phyloP scores from a whole-genome alignment of 2,113 vertebrate genomes.

The Fulmarus glacialis region DNA sequence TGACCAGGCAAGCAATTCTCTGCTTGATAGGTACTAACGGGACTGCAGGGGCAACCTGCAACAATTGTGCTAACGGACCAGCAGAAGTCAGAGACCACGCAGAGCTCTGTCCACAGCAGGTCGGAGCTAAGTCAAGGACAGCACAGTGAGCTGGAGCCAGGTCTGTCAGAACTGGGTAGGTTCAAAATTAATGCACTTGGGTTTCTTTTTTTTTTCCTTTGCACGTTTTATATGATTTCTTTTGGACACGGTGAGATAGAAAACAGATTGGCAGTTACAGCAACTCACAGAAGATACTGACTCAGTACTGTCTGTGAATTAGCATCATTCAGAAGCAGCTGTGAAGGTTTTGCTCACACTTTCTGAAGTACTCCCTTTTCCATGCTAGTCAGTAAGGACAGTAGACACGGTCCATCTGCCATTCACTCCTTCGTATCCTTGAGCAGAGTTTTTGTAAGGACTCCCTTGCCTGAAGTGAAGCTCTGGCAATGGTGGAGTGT shows the following conservation, averaged over 20 bases:
- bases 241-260: background rate
- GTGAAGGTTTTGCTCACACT: background rate
- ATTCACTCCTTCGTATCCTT: background rate
- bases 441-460: background rate
- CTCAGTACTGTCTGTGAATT: background rate
- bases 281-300: background rate
- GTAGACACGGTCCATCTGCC: slow-evolving; percentile 29
- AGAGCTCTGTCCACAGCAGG: background rate
- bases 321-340: slow-evolving; percentile 7
- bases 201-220: background rate
- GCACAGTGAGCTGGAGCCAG: background rate
- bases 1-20: slow-evolving; percentile 24
- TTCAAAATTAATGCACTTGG: background rate
- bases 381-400: background rate
- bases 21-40: slow-evolving; percentile 25
- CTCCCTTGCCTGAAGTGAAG: background rate
- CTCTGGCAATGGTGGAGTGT: background rate
- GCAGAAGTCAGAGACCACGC: background rate
- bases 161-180: background rate
- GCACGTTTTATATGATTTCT: background rate
- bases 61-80: slow-evolving; percentile 34
- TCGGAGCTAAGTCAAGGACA: background rate
- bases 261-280: background rate
- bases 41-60: background rate
- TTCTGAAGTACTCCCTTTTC: background rate